Evolutionary conservation across 2,888 invertebrate genomes (phyloP).

Genomic region (Drosophila basisetae): DNA sequence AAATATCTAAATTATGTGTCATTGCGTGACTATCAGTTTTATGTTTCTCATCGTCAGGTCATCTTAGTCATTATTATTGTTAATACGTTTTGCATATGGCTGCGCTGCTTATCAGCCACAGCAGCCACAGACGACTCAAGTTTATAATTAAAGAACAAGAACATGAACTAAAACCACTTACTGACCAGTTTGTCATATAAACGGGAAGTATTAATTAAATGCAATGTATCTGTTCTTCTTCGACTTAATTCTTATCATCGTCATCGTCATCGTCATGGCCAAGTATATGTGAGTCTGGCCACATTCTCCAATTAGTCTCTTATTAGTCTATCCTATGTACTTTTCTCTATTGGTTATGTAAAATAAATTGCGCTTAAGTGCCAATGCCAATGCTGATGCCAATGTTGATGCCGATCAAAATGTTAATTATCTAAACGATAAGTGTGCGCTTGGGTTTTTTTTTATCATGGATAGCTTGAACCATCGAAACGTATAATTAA

Average conservation of each 20-base stretch:
- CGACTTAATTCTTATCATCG: background rate
- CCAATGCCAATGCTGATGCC: background rate
- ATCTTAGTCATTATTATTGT: background rate
- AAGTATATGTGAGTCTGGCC: background rate
- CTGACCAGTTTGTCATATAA: background rate
- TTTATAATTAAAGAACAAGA: background rate
- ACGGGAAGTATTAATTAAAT: background rate
- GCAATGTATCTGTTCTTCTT: background rate
- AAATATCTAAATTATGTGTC: background rate
- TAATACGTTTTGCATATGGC: background rate
- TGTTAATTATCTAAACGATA: constrained; percentile 44
- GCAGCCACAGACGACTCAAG: background rate
- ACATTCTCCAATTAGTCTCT: constrained; percentile 10
- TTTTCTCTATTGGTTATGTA: constrained; percentile 19
- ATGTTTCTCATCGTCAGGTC: no score
- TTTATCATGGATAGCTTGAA: constrained; percentile 36
- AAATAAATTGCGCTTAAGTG: constrained; percentile 19
- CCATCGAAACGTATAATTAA: constrained; percentile 27
- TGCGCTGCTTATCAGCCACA: background rate
- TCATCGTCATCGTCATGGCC: background rate
- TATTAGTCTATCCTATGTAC: background rate
- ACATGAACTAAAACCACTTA: background rate
- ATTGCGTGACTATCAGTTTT: background rate
- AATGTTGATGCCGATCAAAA: constrained; percentile 21
- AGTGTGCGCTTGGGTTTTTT: constrained; percentile 7